Percentiles rank a stretch among this genome's conserved stretches.
Conservation (phyloP, 2,113 vertebrate genomes). For the Strigops habroptila region DNA sequence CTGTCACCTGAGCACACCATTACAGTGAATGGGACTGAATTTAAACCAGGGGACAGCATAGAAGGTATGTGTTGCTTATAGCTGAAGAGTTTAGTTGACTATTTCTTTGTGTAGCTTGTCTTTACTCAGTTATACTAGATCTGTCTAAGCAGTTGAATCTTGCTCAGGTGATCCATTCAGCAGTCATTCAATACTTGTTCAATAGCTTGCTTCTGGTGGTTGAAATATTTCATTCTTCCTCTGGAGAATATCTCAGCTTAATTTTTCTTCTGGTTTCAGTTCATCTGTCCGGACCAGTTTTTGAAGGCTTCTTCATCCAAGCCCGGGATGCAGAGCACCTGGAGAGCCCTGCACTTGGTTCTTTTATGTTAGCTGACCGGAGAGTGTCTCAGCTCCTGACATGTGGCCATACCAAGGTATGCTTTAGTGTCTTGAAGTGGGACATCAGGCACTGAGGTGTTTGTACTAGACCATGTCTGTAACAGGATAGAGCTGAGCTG, state of each 20-base stretch:
- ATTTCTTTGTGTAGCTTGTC: background rate
- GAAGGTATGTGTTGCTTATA: conserved; percentile 71
- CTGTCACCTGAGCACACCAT: conserved; percentile 65
- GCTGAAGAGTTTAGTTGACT: background rate
- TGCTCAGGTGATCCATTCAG: background rate
- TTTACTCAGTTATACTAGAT: background rate
- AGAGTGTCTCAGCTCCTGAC: conserved; percentile 77
- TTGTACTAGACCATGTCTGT: background rate
- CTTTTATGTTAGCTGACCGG: conserved; percentile 70
- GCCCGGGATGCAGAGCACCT: conserved; percentile 71
- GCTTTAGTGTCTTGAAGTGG: background rate
- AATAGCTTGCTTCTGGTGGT: background rate
- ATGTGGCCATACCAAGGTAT: conserved; percentile 76
- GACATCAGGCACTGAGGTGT: background rate
- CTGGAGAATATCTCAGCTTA: background rate
- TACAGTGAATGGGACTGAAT: conserved; percentile 68
- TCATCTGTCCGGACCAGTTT: conserved; percentile 71
- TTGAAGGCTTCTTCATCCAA: conserved; percentile 86
- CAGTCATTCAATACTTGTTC: background rate
- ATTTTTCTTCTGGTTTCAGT: conserved; percentile 66
- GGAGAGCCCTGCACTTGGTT: conserved; percentile 68
- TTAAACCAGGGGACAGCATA: conserved; percentile 76
- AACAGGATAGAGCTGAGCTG: background rate
- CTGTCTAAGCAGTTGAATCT: background rate
- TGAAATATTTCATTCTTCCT: background rate